Evolutionary conservation across 2,888 invertebrate genomes (phyloP).

Genomic region (Macrophya annulata): DNA sequence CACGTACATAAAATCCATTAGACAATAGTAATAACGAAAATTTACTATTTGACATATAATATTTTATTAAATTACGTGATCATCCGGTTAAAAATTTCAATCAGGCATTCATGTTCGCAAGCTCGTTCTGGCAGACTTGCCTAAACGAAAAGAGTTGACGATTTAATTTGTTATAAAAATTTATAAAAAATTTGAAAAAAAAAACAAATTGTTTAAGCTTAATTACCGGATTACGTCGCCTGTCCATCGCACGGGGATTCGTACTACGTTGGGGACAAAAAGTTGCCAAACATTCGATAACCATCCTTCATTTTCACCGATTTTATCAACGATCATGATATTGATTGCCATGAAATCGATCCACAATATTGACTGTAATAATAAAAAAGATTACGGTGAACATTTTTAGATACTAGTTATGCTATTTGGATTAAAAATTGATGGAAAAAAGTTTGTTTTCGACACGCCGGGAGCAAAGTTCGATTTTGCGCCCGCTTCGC

Average conservation of each 20-base stretch:
- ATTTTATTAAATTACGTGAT: neutral
- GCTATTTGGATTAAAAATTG: no score
- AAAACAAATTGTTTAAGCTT: no score
- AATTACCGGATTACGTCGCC: neutral
- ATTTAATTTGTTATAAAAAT: neutral
- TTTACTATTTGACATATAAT: no score
- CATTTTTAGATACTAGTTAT: no score
- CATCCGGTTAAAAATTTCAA: neutral
- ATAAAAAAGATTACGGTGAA: neutral
- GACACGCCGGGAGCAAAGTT: no score
- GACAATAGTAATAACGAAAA: no score
- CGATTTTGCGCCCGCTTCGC: no score
- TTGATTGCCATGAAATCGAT: neutral
- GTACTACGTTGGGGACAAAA: neutral
- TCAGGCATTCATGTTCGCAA: neutral
- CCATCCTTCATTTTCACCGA: neutral
- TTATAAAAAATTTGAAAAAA: no score
- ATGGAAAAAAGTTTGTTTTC: no score
- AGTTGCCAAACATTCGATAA: slow-evolving; percentile 2
- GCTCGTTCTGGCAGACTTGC: neutral
- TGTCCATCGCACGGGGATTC: neutral
- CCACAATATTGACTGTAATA: neutral
- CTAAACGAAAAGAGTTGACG: neutral
- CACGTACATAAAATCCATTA: neutral
- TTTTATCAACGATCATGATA: neutral